phyloP scores from a whole-genome alignment of 2,797 vertebrate genomes.

The Urosaurus nigricauda region DNA sequence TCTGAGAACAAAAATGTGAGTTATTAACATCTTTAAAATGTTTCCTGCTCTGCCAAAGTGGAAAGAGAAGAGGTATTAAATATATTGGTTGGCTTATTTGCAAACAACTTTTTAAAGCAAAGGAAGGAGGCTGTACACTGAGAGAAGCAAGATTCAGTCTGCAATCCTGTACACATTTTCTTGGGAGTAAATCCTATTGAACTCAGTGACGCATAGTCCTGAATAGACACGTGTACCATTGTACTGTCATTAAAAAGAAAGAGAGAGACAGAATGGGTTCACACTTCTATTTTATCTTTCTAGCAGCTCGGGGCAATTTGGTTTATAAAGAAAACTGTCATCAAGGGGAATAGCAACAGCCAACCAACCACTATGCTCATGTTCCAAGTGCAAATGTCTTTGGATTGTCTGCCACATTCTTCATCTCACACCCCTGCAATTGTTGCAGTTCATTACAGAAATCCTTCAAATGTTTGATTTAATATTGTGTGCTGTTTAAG shows the following conservation, averaged over 20 bases:
- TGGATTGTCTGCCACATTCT: background rate
- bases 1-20: slow-evolving; percentile 49
- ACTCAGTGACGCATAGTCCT: background rate
- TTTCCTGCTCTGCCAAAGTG: slow-evolving; percentile 34
- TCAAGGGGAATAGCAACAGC: slow-evolving; percentile 53
- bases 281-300: slow-evolving; percentile 24
- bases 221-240: background rate
- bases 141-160: background rate
- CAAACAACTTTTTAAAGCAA: slow-evolving; percentile 44
- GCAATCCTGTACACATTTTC: background rate
- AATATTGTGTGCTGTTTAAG: background rate
- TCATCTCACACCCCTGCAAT: background rate
- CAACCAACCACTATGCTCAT: slow-evolving; percentile 43
- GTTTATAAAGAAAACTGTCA: slow-evolving; percentile 55
- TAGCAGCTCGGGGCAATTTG: slow-evolving; percentile 3
- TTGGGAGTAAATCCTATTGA: background rate
- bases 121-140: slow-evolving; percentile 37
- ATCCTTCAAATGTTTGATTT: background rate
- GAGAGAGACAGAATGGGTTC: background rate
- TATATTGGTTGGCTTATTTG: slow-evolving; percentile 29
- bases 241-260: background rate
- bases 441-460: background rate
- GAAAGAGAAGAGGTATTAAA: slow-evolving; percentile 39
- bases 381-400: background rate
- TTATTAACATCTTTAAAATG: slow-evolving; percentile 49